Percentiles rank a stretch among this genome's conserved stretches.
phyloP scores from a whole-genome alignment of 2,888 invertebrate genomes.

The Melieria omissa region DNA sequence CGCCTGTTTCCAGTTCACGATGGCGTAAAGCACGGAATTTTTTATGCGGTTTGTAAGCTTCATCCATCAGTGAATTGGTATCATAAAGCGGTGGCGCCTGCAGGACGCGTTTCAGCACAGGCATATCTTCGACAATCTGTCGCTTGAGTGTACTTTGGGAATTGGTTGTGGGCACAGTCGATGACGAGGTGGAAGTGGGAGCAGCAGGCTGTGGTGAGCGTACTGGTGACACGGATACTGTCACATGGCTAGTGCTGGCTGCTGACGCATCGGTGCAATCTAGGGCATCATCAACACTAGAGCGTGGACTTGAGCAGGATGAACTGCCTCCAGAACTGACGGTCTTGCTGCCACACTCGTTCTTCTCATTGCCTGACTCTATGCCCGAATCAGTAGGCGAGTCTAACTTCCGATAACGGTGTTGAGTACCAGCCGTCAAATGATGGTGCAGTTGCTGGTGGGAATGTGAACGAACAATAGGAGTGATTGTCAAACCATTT shows the following conservation, averaged over 20 bases:
- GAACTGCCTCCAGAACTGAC: conserved; percentile 77
- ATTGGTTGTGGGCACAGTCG: conserved; percentile 40
- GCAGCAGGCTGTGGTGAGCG: conserved; percentile 63
- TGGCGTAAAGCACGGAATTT: conserved; percentile 88
- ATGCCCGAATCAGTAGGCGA: conserved; percentile 94
- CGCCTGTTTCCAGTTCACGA: conserved; percentile 81
- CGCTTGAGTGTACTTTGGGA: conserved; percentile 62
- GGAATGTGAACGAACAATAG: conserved; percentile 69
- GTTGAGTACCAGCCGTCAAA: conserved; percentile 60
- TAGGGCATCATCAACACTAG: conserved; percentile 82
- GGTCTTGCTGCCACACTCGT: conserved; percentile 75
- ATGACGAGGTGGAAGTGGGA: conserved; percentile 38
- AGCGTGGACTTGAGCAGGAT: conserved; percentile 87
- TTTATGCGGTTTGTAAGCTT: conserved; percentile 95
- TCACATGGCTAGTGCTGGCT: conserved; percentile 47
- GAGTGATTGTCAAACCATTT: conserved; percentile 79
- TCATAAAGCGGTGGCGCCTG: conserved; percentile 93
- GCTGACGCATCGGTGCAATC: conserved; percentile 65
- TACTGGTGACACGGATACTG: conserved; percentile 59
- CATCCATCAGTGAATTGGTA: conserved; percentile 91
- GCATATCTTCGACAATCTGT: conserved; percentile 87
- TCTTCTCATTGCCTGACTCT: conserved; percentile 90
- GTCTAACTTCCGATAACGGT: conserved; percentile 85
- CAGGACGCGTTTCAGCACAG: conserved; percentile 89
- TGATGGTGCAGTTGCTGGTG: conserved; percentile 53